Evolutionary conservation across 1,140 invertebrate genomes (phyloP), one percentile per base, ranked within the genome.

Genomic region (Cyclargus thomasi): DNA sequence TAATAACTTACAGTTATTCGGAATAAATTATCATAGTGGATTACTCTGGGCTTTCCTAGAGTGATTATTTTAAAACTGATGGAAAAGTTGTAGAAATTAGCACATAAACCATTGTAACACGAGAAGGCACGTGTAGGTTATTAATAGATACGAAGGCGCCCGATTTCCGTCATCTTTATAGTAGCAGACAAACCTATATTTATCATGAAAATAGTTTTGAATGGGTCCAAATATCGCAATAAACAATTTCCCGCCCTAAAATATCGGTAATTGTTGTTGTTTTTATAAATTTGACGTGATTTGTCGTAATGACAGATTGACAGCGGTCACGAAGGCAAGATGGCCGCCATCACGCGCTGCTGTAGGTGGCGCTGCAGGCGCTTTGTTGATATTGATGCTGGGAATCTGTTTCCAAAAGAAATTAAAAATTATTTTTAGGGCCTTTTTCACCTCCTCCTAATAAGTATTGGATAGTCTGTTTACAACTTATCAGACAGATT

Each of bases 291-390:
- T 77, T 88, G 81, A 85, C 85, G 83, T 84, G 80, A 77, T 80
- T 82, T 81, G 85, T 89, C 85, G 77, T 73, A 67, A 76, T 89
- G 86, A 89, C 86, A 87, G 79, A 75, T 78, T 89, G 86, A 89
- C 86, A 87, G 81, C 78, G 76, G 71, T 78, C 79, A 81, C 70
- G 72, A 64, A 73, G 62, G 53, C 81, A 88, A 88, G 74, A 89
- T 89, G 86, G 86, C 85, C 68, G 80, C 67, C 63, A 81, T 86
- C 83, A 86, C 84, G 84, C 82, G 82, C 74, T 67, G 57, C 70
- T 64, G 63, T 74, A 80, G 80, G 75, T 53, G 82, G 79, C 80
- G 82, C 77, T 75, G 70, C 72, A 59, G 53, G 74, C 70, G 72
- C 66, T 76, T 83, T 83, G 78, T 85, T 81, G 74, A 77, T 81